These are phyloP conservation scores for Prionailurus bengalensis DNA, from an alignment of 2,113 vertebrate species.

Conservation along the genomic window DNA sequence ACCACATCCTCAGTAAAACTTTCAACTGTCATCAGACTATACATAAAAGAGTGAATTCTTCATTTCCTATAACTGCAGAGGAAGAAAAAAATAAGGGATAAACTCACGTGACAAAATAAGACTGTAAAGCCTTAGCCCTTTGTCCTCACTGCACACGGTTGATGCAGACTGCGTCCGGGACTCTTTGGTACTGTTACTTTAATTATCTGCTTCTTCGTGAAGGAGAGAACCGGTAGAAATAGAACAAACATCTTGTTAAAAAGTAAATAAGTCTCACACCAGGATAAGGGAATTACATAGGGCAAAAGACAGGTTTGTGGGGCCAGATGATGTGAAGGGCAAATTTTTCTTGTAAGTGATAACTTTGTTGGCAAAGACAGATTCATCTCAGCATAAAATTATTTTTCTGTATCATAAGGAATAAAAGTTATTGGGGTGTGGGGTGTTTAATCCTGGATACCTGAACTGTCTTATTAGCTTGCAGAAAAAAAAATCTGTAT, in stretches of 20 bases:
- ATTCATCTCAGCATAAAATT: background rate
- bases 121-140: background rate
- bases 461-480: background rate
- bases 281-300: background rate
- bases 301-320: background rate
- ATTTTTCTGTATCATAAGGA: background rate
- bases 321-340: background rate
- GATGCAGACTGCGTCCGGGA: accelerated
- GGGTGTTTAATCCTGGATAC: background rate
- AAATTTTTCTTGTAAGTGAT: background rate
- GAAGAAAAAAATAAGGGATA: background rate
- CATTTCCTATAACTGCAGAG: background rate
- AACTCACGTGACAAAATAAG: background rate
- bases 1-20: conserved; percentile 49
- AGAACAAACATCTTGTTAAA: background rate
- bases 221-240: background rate
- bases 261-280: background rate
- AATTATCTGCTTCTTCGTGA: background rate
- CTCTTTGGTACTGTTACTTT: background rate
- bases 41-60: conserved; percentile 14
- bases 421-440: background rate
- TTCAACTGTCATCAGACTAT: conserved; percentile 16
- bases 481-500: background rate
- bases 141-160: background rate
- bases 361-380: background rate